Base-by-base conservation (phyloP, 1,140 invertebrate species). In the Neocloeon triangulifer region DNA sequence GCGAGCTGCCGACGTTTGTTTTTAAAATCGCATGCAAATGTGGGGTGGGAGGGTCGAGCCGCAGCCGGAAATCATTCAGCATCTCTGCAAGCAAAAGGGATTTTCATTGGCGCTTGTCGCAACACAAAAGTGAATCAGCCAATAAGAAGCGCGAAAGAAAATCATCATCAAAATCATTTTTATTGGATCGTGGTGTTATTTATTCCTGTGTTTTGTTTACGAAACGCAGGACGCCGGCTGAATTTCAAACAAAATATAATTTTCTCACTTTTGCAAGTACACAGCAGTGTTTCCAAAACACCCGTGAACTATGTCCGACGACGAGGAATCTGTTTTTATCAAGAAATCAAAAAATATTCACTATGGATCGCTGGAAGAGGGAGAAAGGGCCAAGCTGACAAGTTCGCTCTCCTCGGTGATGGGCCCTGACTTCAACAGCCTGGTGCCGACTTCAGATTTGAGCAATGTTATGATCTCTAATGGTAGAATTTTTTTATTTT, bases 361-460 rank as follows among this genome's bases (percentile, higher is more conserved):
- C 46, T 88, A 86, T 69, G 82, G 80, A 17, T 84, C 79, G 3
- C 50, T 88, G 37, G 82, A 89, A 49, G 80, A 86, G 42, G 56
- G 67, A 14, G 79, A 85, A 50, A 58, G 67, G 41, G 56, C 58
- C 12, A 53, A 70, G 23, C 47, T 65, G 28, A 49, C 52, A n/a
- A n/a, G n/a, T n/a, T n/a, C n/a, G n/a, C n/a, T n/a, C n/a, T n/a
- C n/a, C n/a, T n/a, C n/a, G n/a, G n/a, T n/a, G n/a, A n/a, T n/a
- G n/a, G n/a, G n/a, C n/a, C n/a, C n/a, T n/a, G n/a, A n/a, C n/a
- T n/a, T n/a, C n/a, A n/a, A n/a, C n/a, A n/a, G n/a, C n/a, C n/a
- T n/a, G n/a, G n/a, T n/a, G n/a, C n/a, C n/a, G n/a, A n/a, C n/a
- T n/a, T n/a, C n/a, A n/a, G n/a, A n/a, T n/a, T n/a, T n/a, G n/a